phyloP scores from a whole-genome alignment of 2,797 vertebrate species.

The Pachyuromys duprasi region DNA sequence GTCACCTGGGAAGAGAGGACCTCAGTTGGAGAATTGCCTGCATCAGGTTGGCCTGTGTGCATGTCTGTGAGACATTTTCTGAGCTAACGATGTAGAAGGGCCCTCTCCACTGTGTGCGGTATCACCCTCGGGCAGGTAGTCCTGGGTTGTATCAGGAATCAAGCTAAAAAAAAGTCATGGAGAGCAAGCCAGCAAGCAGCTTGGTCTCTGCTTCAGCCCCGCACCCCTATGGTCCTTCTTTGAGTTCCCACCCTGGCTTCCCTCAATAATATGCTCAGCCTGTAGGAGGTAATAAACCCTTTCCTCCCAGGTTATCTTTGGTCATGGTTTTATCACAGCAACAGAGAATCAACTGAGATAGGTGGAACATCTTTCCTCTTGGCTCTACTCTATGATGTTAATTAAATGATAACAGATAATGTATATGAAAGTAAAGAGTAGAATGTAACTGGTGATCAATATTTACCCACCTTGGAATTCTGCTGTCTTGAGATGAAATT shows the following conservation, averaged over 20 bases:
- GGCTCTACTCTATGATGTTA: not conserved
- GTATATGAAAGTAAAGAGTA: slow-evolving; percentile 6
- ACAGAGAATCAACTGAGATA: not conserved
- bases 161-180: not conserved
- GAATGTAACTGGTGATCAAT: slow-evolving; percentile 33
- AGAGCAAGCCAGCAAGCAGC: not conserved
- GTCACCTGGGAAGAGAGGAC: not conserved
- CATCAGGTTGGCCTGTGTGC: not conserved
- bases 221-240: not conserved
- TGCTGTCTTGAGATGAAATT: slow-evolving; percentile 4
- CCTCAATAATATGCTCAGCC: not conserved
- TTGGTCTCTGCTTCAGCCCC: not conserved
- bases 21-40: too few relatives aligned
- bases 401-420: not conserved
- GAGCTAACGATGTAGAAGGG: not conserved
- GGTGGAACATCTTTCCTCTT: not conserved
- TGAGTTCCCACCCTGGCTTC: not conserved
- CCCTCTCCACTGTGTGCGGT: not conserved
- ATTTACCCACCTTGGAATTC: not conserved
- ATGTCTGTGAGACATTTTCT: not conserved
- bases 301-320: not conserved
- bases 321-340: not conserved
- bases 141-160: not conserved
- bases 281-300: not conserved
- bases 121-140: too few relatives aligned